Percentiles rank a stretch among this genome's conserved stretches.
phyloP scores from a whole-genome alignment of 2,888 invertebrate genomes.

The Phlogophora meticulosa region DNA sequence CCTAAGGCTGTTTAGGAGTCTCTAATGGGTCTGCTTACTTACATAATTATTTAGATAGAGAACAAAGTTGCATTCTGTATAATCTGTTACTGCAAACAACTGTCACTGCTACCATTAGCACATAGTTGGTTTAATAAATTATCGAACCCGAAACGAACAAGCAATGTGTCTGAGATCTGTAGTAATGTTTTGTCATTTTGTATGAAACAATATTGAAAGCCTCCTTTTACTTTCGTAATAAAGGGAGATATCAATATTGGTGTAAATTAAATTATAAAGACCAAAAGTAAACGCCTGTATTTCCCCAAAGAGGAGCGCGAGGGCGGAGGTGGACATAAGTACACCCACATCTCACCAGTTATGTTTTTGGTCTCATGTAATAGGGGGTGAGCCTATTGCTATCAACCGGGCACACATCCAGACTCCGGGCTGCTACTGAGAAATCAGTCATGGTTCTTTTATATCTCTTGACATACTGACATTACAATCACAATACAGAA shows the following conservation, averaged over 20 bases:
- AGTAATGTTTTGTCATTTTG: slow-evolving; percentile 12
- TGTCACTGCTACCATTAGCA: slow-evolving; percentile 27
- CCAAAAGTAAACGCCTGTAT: too few relatives aligned
- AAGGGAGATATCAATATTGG: background rate
- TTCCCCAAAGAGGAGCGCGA: too few relatives aligned
- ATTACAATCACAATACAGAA: too few relatives aligned
- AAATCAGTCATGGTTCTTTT: too few relatives aligned
- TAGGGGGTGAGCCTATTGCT: too few relatives aligned
- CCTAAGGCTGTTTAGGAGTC: background rate
- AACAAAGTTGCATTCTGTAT: slow-evolving; percentile 1
- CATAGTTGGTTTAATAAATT: slow-evolving; percentile 11
- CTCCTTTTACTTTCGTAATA: background rate
- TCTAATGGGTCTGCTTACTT: background rate
- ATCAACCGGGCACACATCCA: too few relatives aligned
- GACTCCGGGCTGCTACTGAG: too few relatives aligned
- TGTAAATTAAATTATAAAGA: too few relatives aligned
- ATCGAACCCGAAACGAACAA: background rate
- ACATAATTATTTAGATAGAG: background rate
- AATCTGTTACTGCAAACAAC: slow-evolving; percentile 6
- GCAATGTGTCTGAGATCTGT: background rate
- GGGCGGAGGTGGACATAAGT: too few relatives aligned
- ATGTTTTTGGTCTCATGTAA: too few relatives aligned
- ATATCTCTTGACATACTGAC: too few relatives aligned
- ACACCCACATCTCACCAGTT: too few relatives aligned
- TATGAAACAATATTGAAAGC: background rate